Conservation (phyloP, 2,113 vertebrate species). For the Cisticola juncidis region DNA sequence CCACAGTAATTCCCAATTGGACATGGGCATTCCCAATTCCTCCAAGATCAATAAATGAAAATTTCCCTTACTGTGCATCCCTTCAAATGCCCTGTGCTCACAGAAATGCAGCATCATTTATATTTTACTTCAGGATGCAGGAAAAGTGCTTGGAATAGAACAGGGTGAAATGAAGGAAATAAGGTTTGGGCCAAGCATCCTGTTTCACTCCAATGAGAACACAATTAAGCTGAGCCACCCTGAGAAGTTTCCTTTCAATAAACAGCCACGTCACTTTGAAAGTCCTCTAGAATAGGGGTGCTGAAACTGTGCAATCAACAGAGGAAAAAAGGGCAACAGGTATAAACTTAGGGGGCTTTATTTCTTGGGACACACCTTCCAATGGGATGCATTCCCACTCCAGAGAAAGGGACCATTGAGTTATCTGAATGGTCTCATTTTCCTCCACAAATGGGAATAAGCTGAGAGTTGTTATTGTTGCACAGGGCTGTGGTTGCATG, state of each 20-base stretch:
- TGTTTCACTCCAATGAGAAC: slow-evolving; percentile 66
- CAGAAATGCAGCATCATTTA: neutral
- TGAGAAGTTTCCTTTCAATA: slow-evolving; percentile 23
- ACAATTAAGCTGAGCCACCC: slow-evolving; percentile 23
- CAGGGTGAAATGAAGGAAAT: slow-evolving; percentile 79
- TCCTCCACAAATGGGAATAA: neutral
- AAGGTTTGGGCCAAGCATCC: slow-evolving; percentile 73
- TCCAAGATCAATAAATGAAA: neutral
- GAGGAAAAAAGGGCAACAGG: neutral
- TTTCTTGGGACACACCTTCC: neutral
- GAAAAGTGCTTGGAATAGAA: slow-evolving; percentile 75
- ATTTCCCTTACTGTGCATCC: neutral
- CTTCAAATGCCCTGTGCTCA: neutral
- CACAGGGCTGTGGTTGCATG: neutral
- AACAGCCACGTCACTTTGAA: neutral
- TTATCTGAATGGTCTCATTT: neutral
- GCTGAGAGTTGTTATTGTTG: neutral
- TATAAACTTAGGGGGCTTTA: neutral
- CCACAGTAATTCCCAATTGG: neutral
- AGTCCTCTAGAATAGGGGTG: neutral
- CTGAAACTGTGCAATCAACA: neutral
- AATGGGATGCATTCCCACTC: neutral
- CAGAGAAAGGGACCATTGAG: neutral
- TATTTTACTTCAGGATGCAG: slow-evolving; percentile 74
- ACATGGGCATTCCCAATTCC: neutral